These are phyloP conservation scores for Globodera rostochiensis DNA, from an alignment of 1,140 invertebrate species.

Conservation along the genomic window DNA sequence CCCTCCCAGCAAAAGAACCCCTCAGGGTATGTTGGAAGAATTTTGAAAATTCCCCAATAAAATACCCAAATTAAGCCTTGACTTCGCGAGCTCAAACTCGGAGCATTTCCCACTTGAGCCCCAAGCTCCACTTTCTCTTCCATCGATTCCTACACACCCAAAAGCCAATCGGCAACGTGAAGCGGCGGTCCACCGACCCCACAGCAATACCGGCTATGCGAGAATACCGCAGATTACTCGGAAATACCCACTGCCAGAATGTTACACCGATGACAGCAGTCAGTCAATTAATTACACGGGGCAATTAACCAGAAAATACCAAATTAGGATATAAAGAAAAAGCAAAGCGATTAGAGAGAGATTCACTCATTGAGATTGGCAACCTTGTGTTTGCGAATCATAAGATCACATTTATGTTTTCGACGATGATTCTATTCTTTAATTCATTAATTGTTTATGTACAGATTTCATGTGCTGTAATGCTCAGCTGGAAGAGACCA, in stretches of 20 bases:
- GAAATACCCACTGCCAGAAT: slow-evolving; percentile 40
- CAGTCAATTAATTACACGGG: neutral
- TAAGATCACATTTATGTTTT: neutral
- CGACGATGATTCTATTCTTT: neutral
- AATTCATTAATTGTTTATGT: neutral
- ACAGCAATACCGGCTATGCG: slow-evolving; percentile 6
- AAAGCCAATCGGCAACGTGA: neutral
- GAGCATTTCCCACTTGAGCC: neutral
- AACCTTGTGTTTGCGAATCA: too few relatives aligned
- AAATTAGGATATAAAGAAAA: too few relatives aligned
- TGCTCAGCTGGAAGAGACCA: slow-evolving; percentile 37
- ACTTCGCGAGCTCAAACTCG: neutral
- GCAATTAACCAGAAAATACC: neutral
- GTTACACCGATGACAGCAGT: slow-evolving; percentile 41
- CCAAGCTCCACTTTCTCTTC: neutral
- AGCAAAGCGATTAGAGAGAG: too few relatives aligned
- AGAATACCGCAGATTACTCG: neutral
- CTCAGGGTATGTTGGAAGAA: too few relatives aligned
- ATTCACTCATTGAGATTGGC: too few relatives aligned
- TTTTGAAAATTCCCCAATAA: neutral
- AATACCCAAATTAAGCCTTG: neutral
- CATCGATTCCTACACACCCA: neutral
- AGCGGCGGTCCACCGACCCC: neutral
- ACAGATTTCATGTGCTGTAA: slow-evolving; percentile 49
- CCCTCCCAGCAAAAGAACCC: too few relatives aligned